A percentile compares a stretch with the other conserved stretches of the same genome.
Evolutionary conservation across 2,797 vertebrate genomes (phyloP).

Genomic region (Thripadectes ignobilis): DNA sequence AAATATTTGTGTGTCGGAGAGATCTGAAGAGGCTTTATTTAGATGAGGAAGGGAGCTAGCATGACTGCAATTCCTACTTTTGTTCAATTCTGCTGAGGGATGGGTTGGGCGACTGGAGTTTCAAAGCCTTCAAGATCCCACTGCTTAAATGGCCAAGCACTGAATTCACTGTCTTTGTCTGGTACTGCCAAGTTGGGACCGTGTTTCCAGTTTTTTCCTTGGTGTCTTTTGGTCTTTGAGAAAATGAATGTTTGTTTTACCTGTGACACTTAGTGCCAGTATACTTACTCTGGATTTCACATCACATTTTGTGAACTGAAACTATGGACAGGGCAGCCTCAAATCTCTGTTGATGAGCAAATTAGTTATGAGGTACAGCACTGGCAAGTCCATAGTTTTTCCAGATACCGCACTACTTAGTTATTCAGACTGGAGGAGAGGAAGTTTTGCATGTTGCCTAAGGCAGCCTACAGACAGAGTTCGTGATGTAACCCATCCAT

Average conservation of each 20-base stretch:
- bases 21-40: neutral
- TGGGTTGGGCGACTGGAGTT: neutral
- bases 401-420: neutral
- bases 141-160: neutral
- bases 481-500: neutral
- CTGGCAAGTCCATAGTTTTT: neutral
- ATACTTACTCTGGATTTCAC: neutral
- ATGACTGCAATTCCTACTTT: neutral
- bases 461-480: neutral
- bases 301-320: neutral
- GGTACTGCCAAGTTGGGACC: accelerated
- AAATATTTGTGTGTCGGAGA: neutral
- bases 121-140: neutral
- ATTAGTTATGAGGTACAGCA: neutral
- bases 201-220: accelerated
- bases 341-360: neutral
- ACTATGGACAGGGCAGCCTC: neutral
- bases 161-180: neutral
- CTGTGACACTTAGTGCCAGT: neutral
- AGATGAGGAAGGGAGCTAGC: neutral
- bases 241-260: neutral
- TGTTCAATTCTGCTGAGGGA: neutral
- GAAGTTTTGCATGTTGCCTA: neutral
- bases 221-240: neutral
- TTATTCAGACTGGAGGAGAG: neutral